Evolutionary conservation across 2,888 invertebrate genomes (phyloP).

Genomic region (Phania funesta): DNA sequence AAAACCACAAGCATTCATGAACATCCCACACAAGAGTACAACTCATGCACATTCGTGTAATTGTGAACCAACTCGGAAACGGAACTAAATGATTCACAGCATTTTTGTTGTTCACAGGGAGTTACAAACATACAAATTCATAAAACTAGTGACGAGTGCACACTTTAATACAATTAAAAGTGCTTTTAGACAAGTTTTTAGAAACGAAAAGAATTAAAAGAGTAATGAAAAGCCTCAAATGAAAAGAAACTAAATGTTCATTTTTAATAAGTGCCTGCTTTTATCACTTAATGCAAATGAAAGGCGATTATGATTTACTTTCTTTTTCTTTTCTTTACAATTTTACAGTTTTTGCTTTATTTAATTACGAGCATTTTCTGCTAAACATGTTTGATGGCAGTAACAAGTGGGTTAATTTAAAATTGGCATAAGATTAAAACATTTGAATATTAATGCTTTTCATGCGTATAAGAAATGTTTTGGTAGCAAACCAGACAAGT

Average conservation of each 20-base stretch:
- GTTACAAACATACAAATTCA: not conserved
- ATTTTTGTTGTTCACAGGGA: not conserved
- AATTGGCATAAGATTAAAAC: too few species aligned
- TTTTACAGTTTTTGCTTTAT: too few species aligned
- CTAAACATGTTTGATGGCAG: too few species aligned
- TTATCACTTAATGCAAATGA: slow-evolving; percentile 5
- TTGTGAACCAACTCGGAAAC: slow-evolving; percentile 29
- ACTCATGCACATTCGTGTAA: not conserved
- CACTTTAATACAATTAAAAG: slow-evolving; percentile 24
- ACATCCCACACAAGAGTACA: not conserved
- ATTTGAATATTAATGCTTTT: too few species aligned
- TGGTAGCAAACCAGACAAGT: too few species aligned
- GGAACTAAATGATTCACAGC: slow-evolving; percentile 31
- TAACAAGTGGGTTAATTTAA: too few species aligned
- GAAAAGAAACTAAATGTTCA: not conserved
- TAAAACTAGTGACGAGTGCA: not conserved
- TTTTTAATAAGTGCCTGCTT: not conserved
- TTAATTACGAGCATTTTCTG: too few species aligned
- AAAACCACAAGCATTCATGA: slow-evolving; percentile 4
- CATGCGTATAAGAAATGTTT: too few species aligned
- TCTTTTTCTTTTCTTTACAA: not conserved
- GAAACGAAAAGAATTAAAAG: slow-evolving; percentile 2
- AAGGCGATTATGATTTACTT: not conserved
- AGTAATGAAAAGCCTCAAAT: not conserved
- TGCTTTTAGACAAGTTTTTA: not conserved